Base-by-base conservation (phyloP, 2,888 invertebrate genomes). In the Morinoia aosen region DNA sequence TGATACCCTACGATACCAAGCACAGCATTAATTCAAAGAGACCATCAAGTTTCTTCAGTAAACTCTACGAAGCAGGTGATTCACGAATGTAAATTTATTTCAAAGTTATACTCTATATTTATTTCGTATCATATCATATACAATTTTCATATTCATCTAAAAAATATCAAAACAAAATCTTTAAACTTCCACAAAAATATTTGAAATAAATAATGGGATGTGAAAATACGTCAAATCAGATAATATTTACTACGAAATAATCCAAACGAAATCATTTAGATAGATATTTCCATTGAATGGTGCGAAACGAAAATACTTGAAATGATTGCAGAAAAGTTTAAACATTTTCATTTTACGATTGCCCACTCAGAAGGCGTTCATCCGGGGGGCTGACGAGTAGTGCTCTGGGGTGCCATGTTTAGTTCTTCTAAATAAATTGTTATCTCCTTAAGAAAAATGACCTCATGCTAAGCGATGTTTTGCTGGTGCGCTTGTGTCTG, bases 401-500 rank as follows among this genome's bases (percentile, higher is more conserved):
- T 93, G 93, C 93, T 93, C 93, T 93, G 25, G 93, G 93, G 93
- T 93, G 93, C 93, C 93, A 93, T 93, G 93, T 93, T 93, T 93
- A 93, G 93, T 93, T 93, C 95, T 95, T 95, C 64, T 64, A 95
- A 95, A 95, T 64, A 95, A 95, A 95, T 95, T 95, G 95, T 95
- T 95, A 95, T 95, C 95, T 95, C 95, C 40, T 64, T 61, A 95
- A 95, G 95, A 95, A 95, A 64, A 95, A 95, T 95, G 93, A 93
- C 93, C 93, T 93, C 93, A 93, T 93, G 93, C 93, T 93, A 93
- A 93, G 93, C 93, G 93, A 93, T 93, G 93, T 93, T 93, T 93
- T 93, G 93, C 57, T 93, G 93, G 93, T 93, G 93, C 93, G 93
- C 48, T 93, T 93, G 93, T 93, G 93, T 93, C 93, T 93, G 90